These are phyloP conservation scores for Rutilus rutilus DNA, from an alignment of 2,113 vertebrate species.

Conservation along the genomic window DNA sequence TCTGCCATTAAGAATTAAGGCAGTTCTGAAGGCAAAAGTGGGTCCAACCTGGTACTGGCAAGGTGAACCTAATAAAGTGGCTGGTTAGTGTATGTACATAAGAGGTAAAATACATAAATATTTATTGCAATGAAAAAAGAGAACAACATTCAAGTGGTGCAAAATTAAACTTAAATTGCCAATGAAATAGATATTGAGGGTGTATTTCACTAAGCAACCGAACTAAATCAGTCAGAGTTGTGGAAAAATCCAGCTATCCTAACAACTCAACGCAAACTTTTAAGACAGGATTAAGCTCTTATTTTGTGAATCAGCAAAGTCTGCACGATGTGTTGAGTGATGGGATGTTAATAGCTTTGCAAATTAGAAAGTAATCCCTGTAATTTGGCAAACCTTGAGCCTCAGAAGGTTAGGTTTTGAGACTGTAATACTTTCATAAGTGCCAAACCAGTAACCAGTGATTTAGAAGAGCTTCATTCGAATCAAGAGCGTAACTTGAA, in stretches of 20 bases:
- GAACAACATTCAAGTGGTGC: no score
- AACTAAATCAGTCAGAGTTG: neutral
- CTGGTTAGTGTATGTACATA: no score
- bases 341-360: constrained; percentile 25
- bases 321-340: constrained; percentile 12
- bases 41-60: no score
- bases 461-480: neutral
- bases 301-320: constrained; percentile 30
- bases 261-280: neutral
- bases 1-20: no score
- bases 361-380: constrained; percentile 30
- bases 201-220: neutral
- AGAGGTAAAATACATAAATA: no score
- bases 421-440: constrained; percentile 13
- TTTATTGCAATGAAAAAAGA: no score
- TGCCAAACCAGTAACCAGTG: neutral
- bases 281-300: constrained; percentile 3
- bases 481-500: neutral
- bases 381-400: constrained; percentile 58
- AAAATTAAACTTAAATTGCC: no score
- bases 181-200: neutral
- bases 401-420: constrained; percentile 13
- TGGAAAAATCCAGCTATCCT: neutral
- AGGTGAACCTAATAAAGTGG: no score
- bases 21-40: no score